Base-by-base conservation (phyloP, 2,113 vertebrate species). In the Glaucidium brasilianum region DNA sequence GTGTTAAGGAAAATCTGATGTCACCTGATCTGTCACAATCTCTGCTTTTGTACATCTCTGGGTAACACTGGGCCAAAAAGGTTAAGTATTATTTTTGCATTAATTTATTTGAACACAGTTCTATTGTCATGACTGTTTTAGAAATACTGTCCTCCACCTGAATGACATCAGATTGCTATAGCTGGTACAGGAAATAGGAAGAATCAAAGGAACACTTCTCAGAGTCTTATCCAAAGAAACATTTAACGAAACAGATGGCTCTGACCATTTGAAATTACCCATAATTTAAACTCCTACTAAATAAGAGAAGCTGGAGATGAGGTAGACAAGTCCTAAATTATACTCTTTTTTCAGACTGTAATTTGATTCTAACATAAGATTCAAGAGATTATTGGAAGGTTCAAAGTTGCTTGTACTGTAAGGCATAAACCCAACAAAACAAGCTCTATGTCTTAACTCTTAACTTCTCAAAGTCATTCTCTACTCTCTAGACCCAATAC, bases 1-100 rank as follows among this genome's bases (percentile, higher is more conserved):
- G 68, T 66, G 15, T 71, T 94, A 78, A 93, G 90, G 92, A 81
- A 95, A 97, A 93, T 22, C 77, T 94, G 94, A 93, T 94, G 88
- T 96, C 92, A 90, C 85, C 59, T 94, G 85, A 85, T 91, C 79
- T 85, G 86, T 77, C 25, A 39, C 66, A 74, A 30, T 68, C 32
- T 93, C 82, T 85, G 53, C 53, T 80, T 79, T 39, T 89, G n/a
- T 81, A 30, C 23, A 18, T 82, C 77, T 66, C 89, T 91, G 37
- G 15, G 37, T 72, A 75, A 85, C 63, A 88, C 37, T 67, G 49
- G 62, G 62, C 55, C 58, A 87, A 29, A 60, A 64, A 60, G 29
- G 11, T 88, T 81, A 90, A 87, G 43, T 71, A 62, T 86, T 95
- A 83, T 82, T 91, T 92, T 96, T 84, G 4, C 49, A 76, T 96